Conservation (phyloP, 2,113 vertebrate species). For the Herpailurus yagouaroundi region DNA sequence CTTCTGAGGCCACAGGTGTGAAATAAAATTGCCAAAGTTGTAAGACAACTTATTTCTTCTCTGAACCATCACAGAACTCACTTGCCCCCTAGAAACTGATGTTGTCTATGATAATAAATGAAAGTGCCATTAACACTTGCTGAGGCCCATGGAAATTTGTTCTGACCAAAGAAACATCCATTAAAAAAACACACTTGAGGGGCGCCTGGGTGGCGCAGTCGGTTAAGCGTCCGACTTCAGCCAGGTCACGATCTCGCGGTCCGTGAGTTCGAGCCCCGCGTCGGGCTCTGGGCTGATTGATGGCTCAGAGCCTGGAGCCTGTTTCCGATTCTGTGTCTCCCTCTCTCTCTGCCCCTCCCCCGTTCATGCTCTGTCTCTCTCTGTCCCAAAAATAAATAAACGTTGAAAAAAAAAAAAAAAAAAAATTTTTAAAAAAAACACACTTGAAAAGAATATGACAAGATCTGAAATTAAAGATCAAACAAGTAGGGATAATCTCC, state of each 20-base stretch:
- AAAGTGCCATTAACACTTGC: slow-evolving; percentile 45
- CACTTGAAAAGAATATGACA: slow-evolving; percentile 58
- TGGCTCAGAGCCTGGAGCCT: too few relatives aligned
- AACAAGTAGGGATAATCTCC: slow-evolving; percentile 68
- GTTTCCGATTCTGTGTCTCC: too few relatives aligned
- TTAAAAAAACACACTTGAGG: not conserved
- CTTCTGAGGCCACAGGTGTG: slow-evolving; percentile 19
- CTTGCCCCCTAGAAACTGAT: slow-evolving; percentile 36
- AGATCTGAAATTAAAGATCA: slow-evolving; percentile 75
- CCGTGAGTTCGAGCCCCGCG: too few relatives aligned
- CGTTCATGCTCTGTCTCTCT: too few relatives aligned
- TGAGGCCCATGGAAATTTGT: slow-evolving; percentile 30
- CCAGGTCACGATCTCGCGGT: too few relatives aligned
- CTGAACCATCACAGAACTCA: slow-evolving; percentile 12
- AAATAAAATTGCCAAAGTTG: slow-evolving; percentile 41
- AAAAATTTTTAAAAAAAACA: too few relatives aligned
- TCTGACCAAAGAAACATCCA: slow-evolving; percentile 64
- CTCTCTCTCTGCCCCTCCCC: too few relatives aligned
- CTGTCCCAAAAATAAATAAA: too few relatives aligned
- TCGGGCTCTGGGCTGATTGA: too few relatives aligned
- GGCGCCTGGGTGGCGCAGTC: too few relatives aligned
- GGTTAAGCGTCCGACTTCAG: too few relatives aligned
- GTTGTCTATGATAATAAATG: slow-evolving; percentile 58
- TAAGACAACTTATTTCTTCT: slow-evolving; percentile 61
- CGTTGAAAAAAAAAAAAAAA: too few relatives aligned